Base-by-base conservation (phyloP, 2,797 vertebrate genomes). In the Mus caroli region DNA sequence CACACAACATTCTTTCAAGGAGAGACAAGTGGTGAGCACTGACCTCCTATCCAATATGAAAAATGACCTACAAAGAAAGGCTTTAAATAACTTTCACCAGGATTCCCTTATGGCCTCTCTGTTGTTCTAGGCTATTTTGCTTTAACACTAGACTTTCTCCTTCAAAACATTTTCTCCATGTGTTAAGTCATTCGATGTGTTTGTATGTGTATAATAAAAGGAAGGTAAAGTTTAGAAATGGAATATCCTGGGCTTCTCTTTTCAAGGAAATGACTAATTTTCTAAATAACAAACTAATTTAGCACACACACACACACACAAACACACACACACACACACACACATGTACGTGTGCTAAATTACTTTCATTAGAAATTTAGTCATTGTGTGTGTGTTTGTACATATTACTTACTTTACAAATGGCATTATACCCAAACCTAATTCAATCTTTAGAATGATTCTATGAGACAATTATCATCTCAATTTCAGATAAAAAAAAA, bases 401-500 rank as follows among this genome's bases (percentile, higher is more conserved):
- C 17, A 52, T 19, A 79, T 62, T 8, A 28, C 20, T 73, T 93
- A 75, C 3, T 73, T 34, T 62, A 60, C 40, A 2, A 17, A 14
- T 88, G 26, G 9, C 5, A 62, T 76, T 79, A 76, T 91, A 58
- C 15, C 11, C 88, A 87, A 46, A 79, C 17, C 1, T 52, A 79
- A 75, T 26, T 64, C 94, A 92, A 88, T 3, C 4, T 75, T 92
- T 64, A 76, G 84, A 92, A 78, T 3, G 43, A 37, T 43, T 2
- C 17, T 64, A 15, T 76, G 20, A 92, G 11, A 46, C 91, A 79
- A 54, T 92, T 46, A 64, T 54, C 9, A 46, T 79, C 24, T 19
- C 14, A 79, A 90, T 88, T 84, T 73, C 14, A 78, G 17, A 24
- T 37, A 22, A 89, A 46, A 12, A 46, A 12, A 96, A 94, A 91